Evolutionary conservation across 2,113 vertebrate species (phyloP), one percentile per base, ranked within the genome.

Genomic region (Albula goreensis): DNA sequence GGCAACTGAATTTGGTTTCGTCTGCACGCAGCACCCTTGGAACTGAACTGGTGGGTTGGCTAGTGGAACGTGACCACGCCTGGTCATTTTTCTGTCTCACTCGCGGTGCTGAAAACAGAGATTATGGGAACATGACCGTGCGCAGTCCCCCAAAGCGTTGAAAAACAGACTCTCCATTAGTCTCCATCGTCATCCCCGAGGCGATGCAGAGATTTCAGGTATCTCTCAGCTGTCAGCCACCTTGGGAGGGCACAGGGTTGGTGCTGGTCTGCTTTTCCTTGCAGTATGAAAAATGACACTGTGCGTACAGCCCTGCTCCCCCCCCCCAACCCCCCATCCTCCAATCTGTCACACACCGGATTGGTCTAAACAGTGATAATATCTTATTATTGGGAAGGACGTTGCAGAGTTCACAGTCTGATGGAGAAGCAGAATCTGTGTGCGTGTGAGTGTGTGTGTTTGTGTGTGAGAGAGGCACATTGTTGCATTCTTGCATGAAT

Each of bases 161-260:
- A 22, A 70, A 70, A 70, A 70, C 63, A 70, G 63, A 70, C 15
- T 70, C 63, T 70, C 63, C n/a, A 70, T 74, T n/a, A 31, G 70
- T 74, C 70, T 6, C 70, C 70, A 13, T 74, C n/a, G n/a, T 31
- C n/a, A 31, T 31, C 70, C 70, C 70, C 31, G n/a, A 74, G 70
- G 70, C 70, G 6, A 74, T 31, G 70, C 70, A 74, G 22, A 74
- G 22, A 74, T 74, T 74, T 31, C 70, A 31, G 70, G 31, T 74
- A 74, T 74, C 70, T 31, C 63, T n/a, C 70, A 74, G 70, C 70
- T 74, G 70, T 74, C 70, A 31, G n/a, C 4, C 70, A 74, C 70
- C 70, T 74, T 74, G 70, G 70, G 70, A 74, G 70, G 70, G 70
- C 70, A 74, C 70, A 74, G 70, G 70, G 70, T 1, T 74, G 70